Percentiles rank a stretch among this genome's conserved stretches.
Conservation (phyloP, 2,888 invertebrate genomes). For the Acrobasis consociella region DNA sequence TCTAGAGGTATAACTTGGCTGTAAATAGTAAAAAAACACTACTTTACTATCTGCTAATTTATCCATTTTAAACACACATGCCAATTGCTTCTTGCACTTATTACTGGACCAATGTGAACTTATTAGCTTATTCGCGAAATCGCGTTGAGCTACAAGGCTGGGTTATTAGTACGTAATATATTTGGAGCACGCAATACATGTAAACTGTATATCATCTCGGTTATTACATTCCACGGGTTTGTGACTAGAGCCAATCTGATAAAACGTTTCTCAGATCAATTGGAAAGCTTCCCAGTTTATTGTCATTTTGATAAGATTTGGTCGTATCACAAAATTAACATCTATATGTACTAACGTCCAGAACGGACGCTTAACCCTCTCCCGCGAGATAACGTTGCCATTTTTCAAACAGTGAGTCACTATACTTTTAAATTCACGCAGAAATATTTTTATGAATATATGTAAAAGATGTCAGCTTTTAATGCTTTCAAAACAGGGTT, state of each 20-base stretch:
- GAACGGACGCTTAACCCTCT: no score
- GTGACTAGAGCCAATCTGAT: background rate
- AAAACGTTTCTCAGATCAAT: background rate
- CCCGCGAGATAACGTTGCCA: no score
- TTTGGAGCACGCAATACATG: slow-evolving; percentile 5
- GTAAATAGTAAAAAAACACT: no score
- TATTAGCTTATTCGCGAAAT: slow-evolving; percentile 6
- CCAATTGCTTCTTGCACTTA: background rate
- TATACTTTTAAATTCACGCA: no score
- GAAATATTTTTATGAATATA: no score
- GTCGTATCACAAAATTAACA: background rate
- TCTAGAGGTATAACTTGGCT: no score
- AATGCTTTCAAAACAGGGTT: no score
- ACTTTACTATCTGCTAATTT: no score
- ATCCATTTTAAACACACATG: background rate
- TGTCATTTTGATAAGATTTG: background rate
- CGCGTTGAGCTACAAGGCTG: slow-evolving; percentile 5
- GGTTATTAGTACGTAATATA: slow-evolving; percentile 4
- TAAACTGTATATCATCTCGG: background rate
- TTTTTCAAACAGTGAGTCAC: no score
- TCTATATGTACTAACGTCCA: no score
- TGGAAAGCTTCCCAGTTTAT: background rate
- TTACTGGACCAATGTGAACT: slow-evolving; percentile 1
- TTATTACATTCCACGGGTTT: background rate
- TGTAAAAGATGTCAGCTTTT: no score